Base-by-base conservation (phyloP, 2,888 invertebrate genomes). In the Apotomis betuletana region DNA sequence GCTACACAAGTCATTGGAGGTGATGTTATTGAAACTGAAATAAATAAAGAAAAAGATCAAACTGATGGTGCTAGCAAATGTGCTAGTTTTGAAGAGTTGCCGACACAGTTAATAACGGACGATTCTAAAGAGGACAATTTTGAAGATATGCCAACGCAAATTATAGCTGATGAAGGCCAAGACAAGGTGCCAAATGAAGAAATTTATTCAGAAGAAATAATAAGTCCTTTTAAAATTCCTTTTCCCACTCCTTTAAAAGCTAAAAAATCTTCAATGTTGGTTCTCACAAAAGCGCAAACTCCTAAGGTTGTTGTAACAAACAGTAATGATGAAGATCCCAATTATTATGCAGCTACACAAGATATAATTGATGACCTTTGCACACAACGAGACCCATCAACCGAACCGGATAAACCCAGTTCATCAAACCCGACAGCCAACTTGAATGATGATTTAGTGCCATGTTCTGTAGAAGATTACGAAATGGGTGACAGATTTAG, bases 331-430 rank as follows among this genome's bases (percentile, higher is more conserved):
- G 77, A 77, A 9, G 81, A 85, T 59, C 80, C 85, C 27, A 86
- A 86, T 73, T 91, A 88, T 79, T 92, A 93, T 77, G 78, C 80
- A 52, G 81, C 83, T 6, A 93, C 92, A 6, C 92, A 93, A 83
- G 90, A 92, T 36, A 78, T 93, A 74, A 79, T 82, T 12, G 76
- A 86, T 44, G 92, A 92, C 75, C 80, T 92, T 63, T 90, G 86
- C 74, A 81, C 90, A 27, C 91, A 92, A 81, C 81, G 70, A 78
- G 76, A 80, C 57, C 54, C 65, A 3, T 75, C 80, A 9, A 74
- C 77, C 2, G 76, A 78, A 61, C 63, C 70, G 12, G 59, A 74
- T 44, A 67, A 59, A 65, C 54, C 64, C 54, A 65, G 73, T 55
- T 46, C 27, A 38, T 36, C 57, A 49, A 13, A 62, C n/a, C 27